A percentile compares a stretch with the other conserved stretches of the same genome.
Evolutionary conservation across 2,113 vertebrate species (phyloP).

Genomic region (Balaeniceps rex): DNA sequence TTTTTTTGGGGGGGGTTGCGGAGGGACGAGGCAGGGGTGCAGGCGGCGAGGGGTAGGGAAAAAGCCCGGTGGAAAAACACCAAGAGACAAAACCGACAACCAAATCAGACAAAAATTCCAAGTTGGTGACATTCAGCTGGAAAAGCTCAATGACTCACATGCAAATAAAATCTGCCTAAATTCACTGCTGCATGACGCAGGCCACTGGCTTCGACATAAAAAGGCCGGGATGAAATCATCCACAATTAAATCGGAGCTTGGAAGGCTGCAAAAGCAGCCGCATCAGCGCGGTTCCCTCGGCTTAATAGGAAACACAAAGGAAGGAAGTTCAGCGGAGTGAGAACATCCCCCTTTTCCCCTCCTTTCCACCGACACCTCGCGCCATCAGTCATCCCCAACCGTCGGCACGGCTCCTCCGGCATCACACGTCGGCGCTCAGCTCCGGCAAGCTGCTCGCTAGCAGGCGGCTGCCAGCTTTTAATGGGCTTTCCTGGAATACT

Average conservation of each 20-base stretch:
- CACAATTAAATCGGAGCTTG: conserved; percentile 52
- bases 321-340: conserved; percentile 25
- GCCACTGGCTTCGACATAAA: conserved; percentile 66
- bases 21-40: neutral
- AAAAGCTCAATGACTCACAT: conserved; percentile 79
- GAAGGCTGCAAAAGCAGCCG: conserved; percentile 52
- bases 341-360: conserved; percentile 44
- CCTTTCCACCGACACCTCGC: neutral
- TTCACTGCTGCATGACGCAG: conserved; percentile 71
- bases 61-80: conserved; percentile 72
- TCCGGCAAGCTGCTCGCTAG: neutral
- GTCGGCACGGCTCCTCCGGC: neutral
- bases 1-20: neutral
- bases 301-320: conserved; percentile 59
- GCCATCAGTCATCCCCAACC: neutral
- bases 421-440: neutral
- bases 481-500: conserved; percentile 52
- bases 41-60: conserved; percentile 29
- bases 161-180: conserved; percentile 76
- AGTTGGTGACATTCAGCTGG: conserved; percentile 80
- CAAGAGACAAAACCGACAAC: conserved; percentile 77
- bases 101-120: conserved; percentile 79
- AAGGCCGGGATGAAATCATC: conserved; percentile 73
- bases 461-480: conserved; percentile 11
- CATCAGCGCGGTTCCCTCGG: conserved; percentile 33